Conservation (phyloP, 2,888 invertebrate species). For the Neoaliturus tenellus region DNA sequence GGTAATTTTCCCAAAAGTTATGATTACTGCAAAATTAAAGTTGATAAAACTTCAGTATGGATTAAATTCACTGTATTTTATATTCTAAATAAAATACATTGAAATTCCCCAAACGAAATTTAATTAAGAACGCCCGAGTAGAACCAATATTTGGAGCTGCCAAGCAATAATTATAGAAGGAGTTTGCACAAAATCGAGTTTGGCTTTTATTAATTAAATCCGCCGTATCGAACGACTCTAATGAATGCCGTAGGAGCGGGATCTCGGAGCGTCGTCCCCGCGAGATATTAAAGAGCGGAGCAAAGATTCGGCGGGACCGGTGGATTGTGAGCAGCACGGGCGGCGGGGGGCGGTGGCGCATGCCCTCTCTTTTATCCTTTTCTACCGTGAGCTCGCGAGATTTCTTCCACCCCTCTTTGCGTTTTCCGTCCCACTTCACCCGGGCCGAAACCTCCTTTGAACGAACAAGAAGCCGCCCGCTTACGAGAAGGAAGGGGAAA, state of each 20-base stretch:
- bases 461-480: constrained; percentile 57
- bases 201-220: constrained; percentile 52
- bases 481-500: constrained; percentile 57
- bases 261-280: constrained; percentile 36
- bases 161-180: constrained; percentile 34
- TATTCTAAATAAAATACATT: too few relatives aligned
- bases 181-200: constrained; percentile 48
- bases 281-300: constrained; percentile 39
- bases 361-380: constrained; percentile 58
- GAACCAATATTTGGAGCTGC: constrained; percentile 41
- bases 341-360: constrained; percentile 13
- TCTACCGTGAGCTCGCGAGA: constrained; percentile 52
- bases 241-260: constrained; percentile 53
- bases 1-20: too few relatives aligned
- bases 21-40: too few relatives aligned
- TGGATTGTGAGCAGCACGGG: constrained; percentile 22
- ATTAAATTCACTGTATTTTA: too few relatives aligned
- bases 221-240: constrained; percentile 42
- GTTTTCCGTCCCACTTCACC: constrained; percentile 53
- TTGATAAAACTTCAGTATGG: too few relatives aligned
- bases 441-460: constrained; percentile 60
- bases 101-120: constrained; percentile 6
- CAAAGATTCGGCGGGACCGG: constrained; percentile 18
- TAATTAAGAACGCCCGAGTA: constrained; percentile 1
- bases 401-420: constrained; percentile 62